Evolutionary conservation across 1,140 invertebrate genomes (phyloP).

Genomic region (Bombus ignitus): DNA sequence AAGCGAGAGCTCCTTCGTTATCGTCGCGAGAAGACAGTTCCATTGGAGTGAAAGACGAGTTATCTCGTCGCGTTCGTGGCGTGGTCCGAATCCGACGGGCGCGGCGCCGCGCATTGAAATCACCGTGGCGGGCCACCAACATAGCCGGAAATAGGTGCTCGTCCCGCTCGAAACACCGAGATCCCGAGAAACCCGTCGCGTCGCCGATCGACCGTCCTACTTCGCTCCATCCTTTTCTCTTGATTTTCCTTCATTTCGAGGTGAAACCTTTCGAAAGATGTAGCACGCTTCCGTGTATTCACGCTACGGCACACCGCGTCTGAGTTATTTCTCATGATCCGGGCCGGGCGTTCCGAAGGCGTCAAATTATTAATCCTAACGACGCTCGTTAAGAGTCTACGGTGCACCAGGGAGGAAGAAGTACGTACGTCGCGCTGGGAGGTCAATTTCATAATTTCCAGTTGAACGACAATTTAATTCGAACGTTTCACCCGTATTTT

Average conservation of each 20-base stretch:
- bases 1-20: not conserved
- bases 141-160: constrained; percentile 38
- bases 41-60: constrained; percentile 23
- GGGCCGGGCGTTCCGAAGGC: not conserved
- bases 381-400: not conserved
- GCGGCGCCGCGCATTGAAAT: constrained; percentile 76
- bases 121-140: constrained; percentile 60
- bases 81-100: constrained; percentile 73
- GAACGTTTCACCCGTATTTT: not conserved
- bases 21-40: constrained; percentile 24
- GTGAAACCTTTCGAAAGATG: not conserved
- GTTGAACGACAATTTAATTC: constrained; percentile 10
- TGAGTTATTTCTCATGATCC: not conserved
- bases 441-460: constrained; percentile 18
- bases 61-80: constrained; percentile 46
- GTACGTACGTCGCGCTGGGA: not conserved
- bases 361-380: constrained; percentile 15
- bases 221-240: not conserved
- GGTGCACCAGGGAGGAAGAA: not conserved
- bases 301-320: not conserved
- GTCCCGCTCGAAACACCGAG: not conserved
- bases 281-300: not conserved
- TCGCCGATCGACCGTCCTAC: not conserved
- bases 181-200: constrained; percentile 4
- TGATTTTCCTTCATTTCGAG: not conserved